A percentile compares a stretch with the other conserved stretches of the same genome.
phyloP scores from a whole-genome alignment of 2,797 vertebrate species.

The Helicolenus hilgendorfi region DNA sequence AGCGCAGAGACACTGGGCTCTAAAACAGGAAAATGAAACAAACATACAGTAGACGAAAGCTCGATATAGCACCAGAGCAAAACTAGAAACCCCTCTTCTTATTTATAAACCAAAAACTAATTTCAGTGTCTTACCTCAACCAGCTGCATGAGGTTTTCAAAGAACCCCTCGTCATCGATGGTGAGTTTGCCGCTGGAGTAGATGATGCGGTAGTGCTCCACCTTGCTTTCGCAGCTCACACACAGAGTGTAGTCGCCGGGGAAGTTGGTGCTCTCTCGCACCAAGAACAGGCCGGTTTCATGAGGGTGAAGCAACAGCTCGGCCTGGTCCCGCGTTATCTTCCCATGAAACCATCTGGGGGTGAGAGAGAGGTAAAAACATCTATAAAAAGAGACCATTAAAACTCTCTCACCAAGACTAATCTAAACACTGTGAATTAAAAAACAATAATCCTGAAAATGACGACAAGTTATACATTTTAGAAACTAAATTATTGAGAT shows the following conservation, averaged over 20 bases:
- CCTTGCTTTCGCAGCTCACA: conserved; percentile 97
- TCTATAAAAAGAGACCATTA: not conserved
- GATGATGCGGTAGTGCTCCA: conserved; percentile 99
- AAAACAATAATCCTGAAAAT: not conserved
- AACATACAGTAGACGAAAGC: not conserved
- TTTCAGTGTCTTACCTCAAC: conserved; percentile 92
- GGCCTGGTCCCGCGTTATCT: conserved; percentile 96
- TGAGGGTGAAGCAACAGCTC: conserved; percentile 94
- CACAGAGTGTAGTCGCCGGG: conserved; percentile 99
- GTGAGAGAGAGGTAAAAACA: not conserved
- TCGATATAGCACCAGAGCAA: not conserved
- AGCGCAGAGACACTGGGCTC: conserved; percentile 24
- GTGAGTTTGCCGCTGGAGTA: conserved; percentile 96
- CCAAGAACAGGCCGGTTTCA: conserved; percentile 95
- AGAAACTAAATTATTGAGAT: not conserved
- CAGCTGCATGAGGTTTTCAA: conserved; percentile 99
- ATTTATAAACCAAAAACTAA: not conserved
- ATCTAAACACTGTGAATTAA: not conserved
- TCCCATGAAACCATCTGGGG: conserved; percentile 98
- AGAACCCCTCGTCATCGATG: conserved; percentile 96
- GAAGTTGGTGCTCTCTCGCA: conserved; percentile 99
- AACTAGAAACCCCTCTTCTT: not conserved
- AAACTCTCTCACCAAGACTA: not conserved
- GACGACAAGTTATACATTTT: not conserved
- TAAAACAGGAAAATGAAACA: conserved; percentile 34